phyloP scores from a whole-genome alignment of 2,888 invertebrate genomes.

The Andrena haemorrhoa region DNA sequence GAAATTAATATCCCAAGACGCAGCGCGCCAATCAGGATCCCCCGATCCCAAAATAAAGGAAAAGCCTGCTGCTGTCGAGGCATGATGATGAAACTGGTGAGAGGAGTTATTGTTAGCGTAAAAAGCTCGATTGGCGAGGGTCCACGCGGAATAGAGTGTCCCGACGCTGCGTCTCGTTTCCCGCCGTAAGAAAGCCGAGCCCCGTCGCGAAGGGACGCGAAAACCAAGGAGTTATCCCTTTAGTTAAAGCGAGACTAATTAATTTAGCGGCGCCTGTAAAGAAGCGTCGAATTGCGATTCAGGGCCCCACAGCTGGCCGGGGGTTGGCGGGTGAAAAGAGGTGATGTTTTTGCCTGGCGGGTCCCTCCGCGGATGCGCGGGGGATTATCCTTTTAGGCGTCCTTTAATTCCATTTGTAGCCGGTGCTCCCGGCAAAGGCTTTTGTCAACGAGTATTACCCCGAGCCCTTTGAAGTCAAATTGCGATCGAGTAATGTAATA shows the following conservation, averaged over 20 bases:
- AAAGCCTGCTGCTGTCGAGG: background rate
- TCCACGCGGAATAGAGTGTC: constrained; percentile 38
- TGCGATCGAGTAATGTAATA: constrained; percentile 68
- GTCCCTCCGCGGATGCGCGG: constrained; percentile 48
- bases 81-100: background rate
- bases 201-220: constrained; percentile 20
- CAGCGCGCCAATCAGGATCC: background rate
- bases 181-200: constrained; percentile 35
- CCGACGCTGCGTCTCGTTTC: constrained; percentile 27
- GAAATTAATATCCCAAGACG: constrained; percentile 5
- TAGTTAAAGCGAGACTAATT: constrained; percentile 64
- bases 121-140: constrained; percentile 36
- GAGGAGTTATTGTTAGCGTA: background rate
- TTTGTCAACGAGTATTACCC: constrained; percentile 70
- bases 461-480: constrained; percentile 67
- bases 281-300: constrained; percentile 65
- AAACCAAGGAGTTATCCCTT: constrained; percentile 54
- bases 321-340: constrained; percentile 20
- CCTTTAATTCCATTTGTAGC: constrained; percentile 69
- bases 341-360: constrained; percentile 54
- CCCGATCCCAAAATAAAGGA: background rate
- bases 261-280: constrained; percentile 57
- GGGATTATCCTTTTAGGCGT: constrained; percentile 69
- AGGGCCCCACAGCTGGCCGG: background rate
- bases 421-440: constrained; percentile 58